Evolutionary conservation across 1,140 invertebrate genomes (phyloP).

Genomic region (Sycobia sp.): DNA sequence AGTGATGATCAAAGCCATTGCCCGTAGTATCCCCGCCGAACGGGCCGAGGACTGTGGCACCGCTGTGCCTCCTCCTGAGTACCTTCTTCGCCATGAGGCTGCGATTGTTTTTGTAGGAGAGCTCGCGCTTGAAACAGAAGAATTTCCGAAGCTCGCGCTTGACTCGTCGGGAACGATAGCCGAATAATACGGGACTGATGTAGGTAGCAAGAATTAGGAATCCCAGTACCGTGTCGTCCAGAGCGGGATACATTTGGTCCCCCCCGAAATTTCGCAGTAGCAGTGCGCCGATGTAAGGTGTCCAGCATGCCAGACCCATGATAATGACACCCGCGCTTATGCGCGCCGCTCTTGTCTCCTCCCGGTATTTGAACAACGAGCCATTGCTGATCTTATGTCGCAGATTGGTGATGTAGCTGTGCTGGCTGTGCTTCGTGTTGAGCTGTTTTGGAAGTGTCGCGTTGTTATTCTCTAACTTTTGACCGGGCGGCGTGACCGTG

Average conservation of each 20-base stretch:
- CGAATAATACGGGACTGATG: constrained; percentile 78
- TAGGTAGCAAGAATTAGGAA: constrained; percentile 72
- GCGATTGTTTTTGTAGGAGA: constrained; percentile 57
- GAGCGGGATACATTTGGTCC: no score
- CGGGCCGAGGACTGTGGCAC: constrained; percentile 48
- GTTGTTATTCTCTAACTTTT: no score
- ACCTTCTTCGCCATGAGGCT: constrained; percentile 59
- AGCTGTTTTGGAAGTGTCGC: constrained; percentile 50
- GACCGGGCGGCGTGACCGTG: constrained; percentile 58
- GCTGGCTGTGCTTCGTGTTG: constrained; percentile 48
- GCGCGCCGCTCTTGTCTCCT: constrained; percentile 80
- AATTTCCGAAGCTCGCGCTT: constrained; percentile 72
- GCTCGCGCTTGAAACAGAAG: constrained; percentile 60
- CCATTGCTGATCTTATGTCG: constrained; percentile 80
- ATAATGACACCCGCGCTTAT: constrained; percentile 76
- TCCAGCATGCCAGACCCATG: constrained; percentile 74
- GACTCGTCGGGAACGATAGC: constrained; percentile 76
- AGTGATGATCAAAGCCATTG: constrained; percentile 11
- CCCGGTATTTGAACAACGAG: constrained; percentile 79
- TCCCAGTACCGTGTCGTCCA: constrained; percentile 65
- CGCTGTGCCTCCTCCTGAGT: constrained; percentile 51
- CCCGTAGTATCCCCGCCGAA: constrained; percentile 47
- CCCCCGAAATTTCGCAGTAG: constrained; percentile 51
- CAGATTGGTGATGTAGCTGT: constrained; percentile 70
- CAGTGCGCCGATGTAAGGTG: constrained; percentile 69